Percentiles rank a stretch among this genome's conserved stretches.
Conservation (phyloP, 2,888 invertebrate species). For the Pandemis corylana region DNA sequence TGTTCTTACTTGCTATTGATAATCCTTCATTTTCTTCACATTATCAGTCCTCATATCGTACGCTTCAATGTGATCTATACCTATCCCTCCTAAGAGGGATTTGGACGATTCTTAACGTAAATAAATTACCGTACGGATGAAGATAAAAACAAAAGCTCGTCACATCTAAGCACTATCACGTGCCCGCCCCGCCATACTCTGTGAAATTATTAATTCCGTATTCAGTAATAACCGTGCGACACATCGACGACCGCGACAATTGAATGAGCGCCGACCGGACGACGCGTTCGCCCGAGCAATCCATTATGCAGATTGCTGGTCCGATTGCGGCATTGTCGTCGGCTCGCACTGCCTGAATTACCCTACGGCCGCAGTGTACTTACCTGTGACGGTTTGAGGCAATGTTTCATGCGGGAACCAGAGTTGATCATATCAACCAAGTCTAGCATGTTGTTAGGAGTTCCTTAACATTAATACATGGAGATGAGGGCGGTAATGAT, state of each 20-base stretch:
- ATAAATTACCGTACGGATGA: too few species aligned
- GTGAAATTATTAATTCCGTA: constrained; percentile 79
- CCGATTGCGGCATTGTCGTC: constrained; percentile 83
- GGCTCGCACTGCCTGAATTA: constrained; percentile 71
- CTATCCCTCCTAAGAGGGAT: too few species aligned
- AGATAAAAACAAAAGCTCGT: background rate
- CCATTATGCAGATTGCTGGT: constrained; percentile 83
- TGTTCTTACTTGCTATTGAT: too few species aligned
- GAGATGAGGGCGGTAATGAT: too few species aligned
- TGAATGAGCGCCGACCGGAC: constrained; percentile 81
- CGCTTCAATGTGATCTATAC: too few species aligned
- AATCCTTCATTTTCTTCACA: too few species aligned
- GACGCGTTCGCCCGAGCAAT: constrained; percentile 80
- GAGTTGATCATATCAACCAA: background rate
- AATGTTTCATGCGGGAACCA: background rate
- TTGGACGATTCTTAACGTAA: too few species aligned
- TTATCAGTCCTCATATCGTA: too few species aligned
- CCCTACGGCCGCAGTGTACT: constrained; percentile 24
- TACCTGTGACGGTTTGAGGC: constrained; percentile 5
- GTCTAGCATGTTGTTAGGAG: background rate
- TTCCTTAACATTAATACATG: too few species aligned
- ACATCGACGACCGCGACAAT: constrained; percentile 81
- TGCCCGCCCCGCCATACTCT: constrained; percentile 30
- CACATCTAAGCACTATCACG: background rate
- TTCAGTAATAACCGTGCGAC: constrained; percentile 78